Percentiles rank a stretch among this genome's conserved stretches.
phyloP scores from a whole-genome alignment of 2,797 vertebrate genomes.

The Octomys mimax region DNA sequence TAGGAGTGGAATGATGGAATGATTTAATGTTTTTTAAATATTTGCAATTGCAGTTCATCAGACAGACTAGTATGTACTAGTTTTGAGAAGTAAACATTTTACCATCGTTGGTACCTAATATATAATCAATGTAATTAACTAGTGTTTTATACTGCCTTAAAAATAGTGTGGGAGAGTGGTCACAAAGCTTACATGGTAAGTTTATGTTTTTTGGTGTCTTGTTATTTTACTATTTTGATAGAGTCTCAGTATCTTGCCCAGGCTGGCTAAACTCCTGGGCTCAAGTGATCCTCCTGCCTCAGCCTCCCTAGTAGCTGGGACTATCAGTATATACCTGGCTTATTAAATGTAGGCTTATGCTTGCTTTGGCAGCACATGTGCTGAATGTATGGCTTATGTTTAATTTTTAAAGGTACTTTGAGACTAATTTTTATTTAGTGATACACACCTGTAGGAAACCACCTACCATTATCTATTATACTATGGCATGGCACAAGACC shows the following conservation, averaged over 20 bases:
- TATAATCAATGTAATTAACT: conserved; percentile 79
- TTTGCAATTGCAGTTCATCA: conserved; percentile 29
- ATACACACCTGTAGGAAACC: conserved; percentile 70
- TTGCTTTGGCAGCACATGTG: neutral
- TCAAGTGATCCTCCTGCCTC: neutral
- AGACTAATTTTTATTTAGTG: conserved; percentile 83
- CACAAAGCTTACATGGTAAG: conserved; percentile 31
- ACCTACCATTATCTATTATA: conserved; percentile 43
- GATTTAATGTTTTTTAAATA: conserved; percentile 26
- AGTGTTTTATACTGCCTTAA: conserved; percentile 77
- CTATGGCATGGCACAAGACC: conserved; percentile 65
- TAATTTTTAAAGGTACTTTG: conserved; percentile 60
- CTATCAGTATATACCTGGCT: neutral
- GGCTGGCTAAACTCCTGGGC: neutral
- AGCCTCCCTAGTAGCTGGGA: neutral
- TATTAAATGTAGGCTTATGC: neutral
- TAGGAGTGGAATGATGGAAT: neutral
- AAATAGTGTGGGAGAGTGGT: conserved; percentile 74
- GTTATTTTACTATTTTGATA: neutral
- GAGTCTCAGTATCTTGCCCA: neutral
- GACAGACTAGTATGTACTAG: neutral
- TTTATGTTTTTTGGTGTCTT: neutral
- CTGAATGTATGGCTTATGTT: neutral
- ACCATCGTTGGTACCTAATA: neutral
- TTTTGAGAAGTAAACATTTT: conserved; percentile 52